phyloP scores from a whole-genome alignment of 2,888 invertebrate genomes.

The Myathropa florea region DNA sequence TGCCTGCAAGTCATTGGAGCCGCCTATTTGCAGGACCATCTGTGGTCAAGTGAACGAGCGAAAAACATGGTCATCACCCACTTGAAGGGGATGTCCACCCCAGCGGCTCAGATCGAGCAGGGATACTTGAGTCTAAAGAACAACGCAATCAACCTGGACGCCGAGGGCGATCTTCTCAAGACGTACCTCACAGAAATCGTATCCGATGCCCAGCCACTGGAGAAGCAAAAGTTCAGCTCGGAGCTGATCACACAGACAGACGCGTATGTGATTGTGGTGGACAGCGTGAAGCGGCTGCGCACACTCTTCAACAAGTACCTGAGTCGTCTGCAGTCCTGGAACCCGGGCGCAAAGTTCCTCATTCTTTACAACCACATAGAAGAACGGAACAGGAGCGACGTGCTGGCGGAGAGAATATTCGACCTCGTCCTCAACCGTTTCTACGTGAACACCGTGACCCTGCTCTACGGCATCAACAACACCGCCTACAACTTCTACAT shows the following conservation, averaged over 20 bases:
- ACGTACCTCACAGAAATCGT: constrained; percentile 75
- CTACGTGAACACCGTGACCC: constrained; percentile 77
- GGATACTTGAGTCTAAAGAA: constrained; percentile 76
- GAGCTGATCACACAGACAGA: constrained; percentile 73
- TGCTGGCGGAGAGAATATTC: constrained; percentile 75
- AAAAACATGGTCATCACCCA: constrained; percentile 76
- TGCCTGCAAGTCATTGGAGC: constrained; percentile 76
- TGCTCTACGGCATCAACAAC: constrained; percentile 75
- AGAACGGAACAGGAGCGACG: constrained; percentile 55
- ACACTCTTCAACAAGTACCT: constrained; percentile 73
- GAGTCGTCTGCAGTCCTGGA: constrained; percentile 77
- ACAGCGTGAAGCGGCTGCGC: constrained; percentile 73
- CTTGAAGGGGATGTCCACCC: constrained; percentile 76
- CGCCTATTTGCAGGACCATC: constrained; percentile 74
- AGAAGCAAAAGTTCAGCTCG: constrained; percentile 70
- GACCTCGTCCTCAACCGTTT: constrained; percentile 73
- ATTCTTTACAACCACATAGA: constrained; percentile 77
- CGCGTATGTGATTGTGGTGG: constrained; percentile 78
- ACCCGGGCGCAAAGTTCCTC: constrained; percentile 78
- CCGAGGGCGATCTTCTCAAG: background rate
- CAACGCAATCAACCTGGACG: constrained; percentile 72
- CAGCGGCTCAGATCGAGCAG: constrained; percentile 78
- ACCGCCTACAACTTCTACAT: constrained; percentile 76
- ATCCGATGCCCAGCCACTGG: constrained; percentile 71
- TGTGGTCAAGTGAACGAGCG: constrained; percentile 72